Conservation (phyloP, 1,140 invertebrate genomes). For the Drosophila dunni region DNA sequence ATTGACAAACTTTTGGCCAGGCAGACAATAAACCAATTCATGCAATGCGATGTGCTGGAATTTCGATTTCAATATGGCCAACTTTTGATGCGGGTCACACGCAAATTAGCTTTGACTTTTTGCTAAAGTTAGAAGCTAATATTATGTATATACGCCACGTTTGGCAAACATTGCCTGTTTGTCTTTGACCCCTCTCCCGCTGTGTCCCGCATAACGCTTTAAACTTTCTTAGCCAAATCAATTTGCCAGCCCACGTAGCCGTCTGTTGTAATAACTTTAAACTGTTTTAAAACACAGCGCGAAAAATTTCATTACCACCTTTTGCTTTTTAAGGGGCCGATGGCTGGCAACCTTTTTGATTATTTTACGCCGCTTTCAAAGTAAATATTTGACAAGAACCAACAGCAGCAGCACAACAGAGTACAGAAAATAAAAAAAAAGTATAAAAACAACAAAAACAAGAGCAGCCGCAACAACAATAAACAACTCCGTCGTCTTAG, state of each 20-base stretch:
- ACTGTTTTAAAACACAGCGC: slow-evolving; percentile 77
- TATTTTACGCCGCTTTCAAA: slow-evolving; percentile 73
- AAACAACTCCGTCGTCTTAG: slow-evolving; percentile 47
- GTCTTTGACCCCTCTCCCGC: slow-evolving; percentile 3
- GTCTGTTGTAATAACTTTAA: slow-evolving; percentile 74
- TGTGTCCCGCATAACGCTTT: slow-evolving; percentile 35
- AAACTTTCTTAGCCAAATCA: slow-evolving; percentile 72
- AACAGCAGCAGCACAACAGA: slow-evolving; percentile 44
- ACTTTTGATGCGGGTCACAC: slow-evolving; percentile 76
- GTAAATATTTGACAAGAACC: slow-evolving; percentile 77
- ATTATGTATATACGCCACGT: slow-evolving; percentile 64
- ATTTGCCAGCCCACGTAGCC: slow-evolving; percentile 70
- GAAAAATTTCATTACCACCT: slow-evolving; percentile 79
- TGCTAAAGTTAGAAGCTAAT: slow-evolving; percentile 63
- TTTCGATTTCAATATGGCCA: slow-evolving; percentile 65
- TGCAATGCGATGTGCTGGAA: slow-evolving; percentile 48
- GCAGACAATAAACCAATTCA: slow-evolving; percentile 75
- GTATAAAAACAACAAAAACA: slow-evolving; percentile 13
- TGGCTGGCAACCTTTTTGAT: slow-evolving; percentile 69
- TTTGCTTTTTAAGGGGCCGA: slow-evolving; percentile 41
- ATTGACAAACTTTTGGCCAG: slow-evolving; percentile 63
- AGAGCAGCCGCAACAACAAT: slow-evolving; percentile 21
- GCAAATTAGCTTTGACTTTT: slow-evolving; percentile 68
- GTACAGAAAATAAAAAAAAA: not conserved
- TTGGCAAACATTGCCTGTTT: slow-evolving; percentile 56